phyloP scores from a whole-genome alignment of 2,888 invertebrate genomes.

The Polydrusus pterygomalis region DNA sequence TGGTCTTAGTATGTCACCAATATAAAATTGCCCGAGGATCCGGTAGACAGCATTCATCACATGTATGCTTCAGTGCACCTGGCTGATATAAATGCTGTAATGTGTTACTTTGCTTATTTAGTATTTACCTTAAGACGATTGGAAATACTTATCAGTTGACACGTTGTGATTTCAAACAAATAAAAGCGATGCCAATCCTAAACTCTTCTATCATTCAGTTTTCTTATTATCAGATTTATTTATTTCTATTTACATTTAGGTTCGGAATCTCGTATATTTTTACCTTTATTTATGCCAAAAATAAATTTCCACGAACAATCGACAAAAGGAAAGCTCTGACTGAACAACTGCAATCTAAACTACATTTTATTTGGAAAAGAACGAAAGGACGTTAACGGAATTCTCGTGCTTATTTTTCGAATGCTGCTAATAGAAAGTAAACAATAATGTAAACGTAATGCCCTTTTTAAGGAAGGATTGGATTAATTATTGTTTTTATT shows the following conservation, averaged over 20 bases:
- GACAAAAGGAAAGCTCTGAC: conserved; percentile 40
- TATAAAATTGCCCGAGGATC: no score
- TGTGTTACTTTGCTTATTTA: no score
- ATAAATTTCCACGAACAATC: conserved; percentile 39
- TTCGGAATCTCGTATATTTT: conserved; percentile 27
- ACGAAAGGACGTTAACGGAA: conserved; percentile 41
- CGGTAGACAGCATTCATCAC: no score
- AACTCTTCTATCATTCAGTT: no score
- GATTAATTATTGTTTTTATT: background rate
- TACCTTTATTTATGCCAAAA: conserved; percentile 42
- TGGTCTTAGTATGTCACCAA: no score
- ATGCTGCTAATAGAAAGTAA: conserved; percentile 43
- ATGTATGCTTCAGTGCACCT: no score
- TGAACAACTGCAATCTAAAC: conserved; percentile 40
- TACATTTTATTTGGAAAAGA: conserved; percentile 39
- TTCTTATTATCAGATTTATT: no score
- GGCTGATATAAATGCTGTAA: no score
- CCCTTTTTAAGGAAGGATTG: background rate
- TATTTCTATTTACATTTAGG: background rate
- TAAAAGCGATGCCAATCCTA: no score
- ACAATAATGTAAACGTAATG: conserved; percentile 42
- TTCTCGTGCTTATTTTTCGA: conserved; percentile 47
- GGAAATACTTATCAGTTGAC: no score
- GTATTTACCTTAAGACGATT: no score
- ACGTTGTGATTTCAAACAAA: no score